Evolutionary conservation across 2,797 vertebrate genomes (phyloP).

Genomic region (Streptopelia turtur): DNA sequence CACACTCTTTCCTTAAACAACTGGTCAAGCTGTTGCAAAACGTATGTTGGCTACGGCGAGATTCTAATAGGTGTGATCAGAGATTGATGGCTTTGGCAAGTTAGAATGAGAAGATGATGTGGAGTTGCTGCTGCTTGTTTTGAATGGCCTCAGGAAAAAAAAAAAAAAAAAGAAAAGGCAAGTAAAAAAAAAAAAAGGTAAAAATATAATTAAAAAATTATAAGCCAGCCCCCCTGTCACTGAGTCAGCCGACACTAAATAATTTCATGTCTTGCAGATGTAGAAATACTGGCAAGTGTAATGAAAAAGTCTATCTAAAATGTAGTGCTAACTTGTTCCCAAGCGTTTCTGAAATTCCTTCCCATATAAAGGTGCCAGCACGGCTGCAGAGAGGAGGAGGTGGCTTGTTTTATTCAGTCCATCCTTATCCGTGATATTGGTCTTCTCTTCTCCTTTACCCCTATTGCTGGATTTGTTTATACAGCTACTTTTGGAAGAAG

Average conservation of each 20-base stretch:
- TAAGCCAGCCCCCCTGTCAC: background rate
- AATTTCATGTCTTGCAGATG: background rate
- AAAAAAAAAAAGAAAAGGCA: background rate
- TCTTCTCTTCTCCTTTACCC: background rate
- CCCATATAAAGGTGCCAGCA: background rate
- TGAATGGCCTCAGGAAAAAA: background rate
- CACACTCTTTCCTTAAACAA: slow-evolving; percentile 72
- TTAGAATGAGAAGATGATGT: slow-evolving; percentile 46
- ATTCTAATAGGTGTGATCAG: slow-evolving; percentile 71
- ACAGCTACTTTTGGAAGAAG: slow-evolving; percentile 27
- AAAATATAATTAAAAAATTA: background rate
- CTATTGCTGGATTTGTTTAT: background rate
- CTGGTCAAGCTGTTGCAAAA: slow-evolving; percentile 74
- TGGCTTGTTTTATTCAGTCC: background rate
- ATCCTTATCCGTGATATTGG: background rate
- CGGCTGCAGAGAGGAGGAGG: background rate
- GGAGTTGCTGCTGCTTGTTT: slow-evolving; percentile 46
- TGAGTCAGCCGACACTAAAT: background rate
- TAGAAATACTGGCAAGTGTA: background rate
- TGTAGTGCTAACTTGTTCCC: background rate
- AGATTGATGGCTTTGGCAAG: slow-evolving; percentile 66
- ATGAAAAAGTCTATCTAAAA: background rate
- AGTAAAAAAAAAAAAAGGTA: background rate
- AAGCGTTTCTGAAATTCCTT: slow-evolving; percentile 44
- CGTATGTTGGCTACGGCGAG: slow-evolving; percentile 44